phyloP scores from a whole-genome alignment of 2,113 vertebrate genomes.

The Gambusia holbrooki region DNA sequence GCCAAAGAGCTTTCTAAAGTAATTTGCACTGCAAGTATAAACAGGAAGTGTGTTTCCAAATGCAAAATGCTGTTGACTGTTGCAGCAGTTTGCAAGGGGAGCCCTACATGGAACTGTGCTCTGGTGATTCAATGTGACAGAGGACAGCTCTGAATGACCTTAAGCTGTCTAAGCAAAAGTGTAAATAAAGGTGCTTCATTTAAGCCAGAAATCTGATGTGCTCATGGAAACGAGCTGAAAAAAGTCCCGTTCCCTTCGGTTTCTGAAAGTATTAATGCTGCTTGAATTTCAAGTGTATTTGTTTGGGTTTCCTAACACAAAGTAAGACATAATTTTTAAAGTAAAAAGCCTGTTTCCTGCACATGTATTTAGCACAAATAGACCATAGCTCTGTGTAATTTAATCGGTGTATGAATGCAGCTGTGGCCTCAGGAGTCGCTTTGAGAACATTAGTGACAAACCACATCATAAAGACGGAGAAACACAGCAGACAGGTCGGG shows the following conservation, averaged over 20 bases:
- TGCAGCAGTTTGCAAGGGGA: slow-evolving; percentile 6
- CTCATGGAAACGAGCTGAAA: slow-evolving; percentile 4
- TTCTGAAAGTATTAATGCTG: neutral
- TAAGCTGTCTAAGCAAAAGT: slow-evolving; percentile 31
- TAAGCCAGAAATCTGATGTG: slow-evolving; percentile 2
- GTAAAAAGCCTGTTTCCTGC: too few species aligned
- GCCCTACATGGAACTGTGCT: slow-evolving; percentile 17
- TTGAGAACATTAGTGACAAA: neutral
- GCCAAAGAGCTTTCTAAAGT: slow-evolving; percentile 62
- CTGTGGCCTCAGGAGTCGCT: neutral
- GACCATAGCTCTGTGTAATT: too few species aligned
- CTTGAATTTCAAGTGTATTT: neutral
- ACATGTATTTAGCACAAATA: too few species aligned
- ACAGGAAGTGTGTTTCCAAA: slow-evolving; percentile 47
- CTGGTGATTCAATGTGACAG: slow-evolving; percentile 50
- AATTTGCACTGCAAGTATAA: slow-evolving; percentile 56
- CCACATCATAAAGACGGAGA: neutral
- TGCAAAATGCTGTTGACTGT: slow-evolving; percentile 28
- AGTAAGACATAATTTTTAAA: too few species aligned
- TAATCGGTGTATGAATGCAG: neutral
- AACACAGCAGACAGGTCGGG: neutral
- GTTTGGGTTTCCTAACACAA: too few species aligned
- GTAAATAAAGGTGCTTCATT: slow-evolving; percentile 42
- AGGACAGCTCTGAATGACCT: slow-evolving; percentile 47
- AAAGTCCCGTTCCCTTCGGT: neutral